Percentiles rank a stretch among this genome's conserved stretches.
Conservation (phyloP, 2,888 invertebrate species). For the Melieria omissa region DNA sequence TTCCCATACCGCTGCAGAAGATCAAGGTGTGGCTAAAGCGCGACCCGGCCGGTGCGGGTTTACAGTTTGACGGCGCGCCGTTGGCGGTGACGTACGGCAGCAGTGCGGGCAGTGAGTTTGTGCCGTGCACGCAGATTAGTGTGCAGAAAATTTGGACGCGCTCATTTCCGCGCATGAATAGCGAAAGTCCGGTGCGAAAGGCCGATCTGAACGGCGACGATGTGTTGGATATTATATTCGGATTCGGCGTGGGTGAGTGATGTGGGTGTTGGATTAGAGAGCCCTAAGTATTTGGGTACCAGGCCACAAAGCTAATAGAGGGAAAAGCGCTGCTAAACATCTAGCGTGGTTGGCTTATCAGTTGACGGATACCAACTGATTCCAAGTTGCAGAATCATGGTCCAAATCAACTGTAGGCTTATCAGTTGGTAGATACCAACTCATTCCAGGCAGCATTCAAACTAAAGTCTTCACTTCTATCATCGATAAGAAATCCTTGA, state of each 20-base stretch:
- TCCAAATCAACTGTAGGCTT: too few relatives aligned
- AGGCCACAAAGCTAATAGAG: too few relatives aligned
- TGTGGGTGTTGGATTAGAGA: background rate
- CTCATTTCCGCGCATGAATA: conserved; percentile 76
- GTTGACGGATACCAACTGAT: too few relatives aligned
- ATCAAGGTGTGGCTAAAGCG: conserved; percentile 71
- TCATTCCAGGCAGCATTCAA: too few relatives aligned
- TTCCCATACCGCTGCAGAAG: conserved; percentile 73
- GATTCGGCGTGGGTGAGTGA: conserved; percentile 78
- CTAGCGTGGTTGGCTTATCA: too few relatives aligned
- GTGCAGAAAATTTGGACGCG: conserved; percentile 73
- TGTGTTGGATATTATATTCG: conserved; percentile 78
- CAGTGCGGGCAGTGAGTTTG: conserved; percentile 59
- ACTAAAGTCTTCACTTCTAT: too few relatives aligned
- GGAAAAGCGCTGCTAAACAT: too few relatives aligned
- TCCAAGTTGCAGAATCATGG: too few relatives aligned
- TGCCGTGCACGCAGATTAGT: conserved; percentile 65
- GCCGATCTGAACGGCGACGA: conserved; percentile 79
- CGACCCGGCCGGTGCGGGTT: conserved; percentile 37
- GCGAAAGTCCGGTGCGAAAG: conserved; percentile 79
- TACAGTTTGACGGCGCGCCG: conserved; percentile 15
- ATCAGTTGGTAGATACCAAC: too few relatives aligned
- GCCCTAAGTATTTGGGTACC: too few relatives aligned
- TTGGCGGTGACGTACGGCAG: conserved; percentile 49
- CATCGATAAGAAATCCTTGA: too few relatives aligned